Base-by-base conservation (phyloP, 30 jellyfish, hydroid and myxozoan genomes). In the Pelagia noctiluca region DNA sequence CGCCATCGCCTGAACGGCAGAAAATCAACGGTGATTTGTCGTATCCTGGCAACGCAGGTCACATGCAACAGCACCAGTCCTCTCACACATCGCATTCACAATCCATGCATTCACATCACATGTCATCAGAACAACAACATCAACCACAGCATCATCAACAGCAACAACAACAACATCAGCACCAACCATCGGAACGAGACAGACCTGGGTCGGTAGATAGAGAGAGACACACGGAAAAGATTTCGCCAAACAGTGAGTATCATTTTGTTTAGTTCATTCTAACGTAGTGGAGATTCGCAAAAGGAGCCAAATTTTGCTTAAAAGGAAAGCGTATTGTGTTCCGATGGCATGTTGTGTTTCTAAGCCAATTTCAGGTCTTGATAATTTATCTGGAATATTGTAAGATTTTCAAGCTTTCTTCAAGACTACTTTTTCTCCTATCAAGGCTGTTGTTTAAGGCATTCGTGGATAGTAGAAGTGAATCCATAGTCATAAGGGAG, bases 1-100 rank as follows among this genome's bases (percentile, higher is more conserved):
- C 96, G 26, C 96, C 95, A 34, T 92, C 98, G 23, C 98, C 98
- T 2, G 98, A 92, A 36, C 85, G 98, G 21, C 96, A 87, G 48
- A 87, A 87, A 49, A 62, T 87, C 76, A 87, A 69, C 52, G 91
- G 91, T n/a, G 96, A 77, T 38, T 50, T 68, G 67, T 30, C 86
- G 28, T 73, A 64, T 33, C 38, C 77, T 21, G 82, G 79, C 8
- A 82, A 54, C 35, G 24, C 94, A 4, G 30, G 37, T 2, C 89
- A 74, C 60, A 35, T 71, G 71, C 94, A 70, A 35, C 96, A 85
- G 50, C 87, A 74, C 37, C 85, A 69, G 1, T 68, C 38, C 25
- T 84, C 64, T 19, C 90, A 69, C 22, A 89, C 62, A 31, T 89
- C 54, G 12, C 95, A 84, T 22, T 89, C 72, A 16, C 88, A 72